Conservation (phyloP, 2,888 invertebrate genomes). For the Hanleya hanleyi region DNA sequence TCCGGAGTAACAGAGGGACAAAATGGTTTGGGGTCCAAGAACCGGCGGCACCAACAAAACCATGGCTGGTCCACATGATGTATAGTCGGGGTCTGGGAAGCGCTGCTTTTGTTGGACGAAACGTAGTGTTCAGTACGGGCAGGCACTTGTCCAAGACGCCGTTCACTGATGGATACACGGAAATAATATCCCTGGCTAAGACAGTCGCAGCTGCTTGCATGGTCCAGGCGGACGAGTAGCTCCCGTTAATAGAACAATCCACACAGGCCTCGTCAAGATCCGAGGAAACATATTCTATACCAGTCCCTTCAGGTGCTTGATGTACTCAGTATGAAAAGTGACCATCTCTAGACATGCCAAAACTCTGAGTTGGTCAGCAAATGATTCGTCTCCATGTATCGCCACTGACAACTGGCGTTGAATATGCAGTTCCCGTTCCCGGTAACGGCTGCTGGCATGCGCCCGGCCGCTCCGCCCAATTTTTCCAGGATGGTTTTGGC, state of each 20-base stretch:
- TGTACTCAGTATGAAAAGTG: not conserved
- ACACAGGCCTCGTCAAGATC: not conserved
- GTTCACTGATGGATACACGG: not conserved
- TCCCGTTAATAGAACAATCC: not conserved
- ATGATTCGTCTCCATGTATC: not conserved
- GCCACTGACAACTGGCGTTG: not conserved
- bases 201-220: not conserved
- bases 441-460: not conserved
- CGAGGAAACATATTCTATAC: not conserved
- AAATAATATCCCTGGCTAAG: not conserved
- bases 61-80: too few species aligned
- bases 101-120: not conserved
- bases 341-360: not conserved
- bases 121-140: not conserved
- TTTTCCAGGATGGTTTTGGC: not conserved
- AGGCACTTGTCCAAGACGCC: not conserved
- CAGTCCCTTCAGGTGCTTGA: not conserved
- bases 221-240: not conserved
- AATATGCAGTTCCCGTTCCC: not conserved
- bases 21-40: not conserved
- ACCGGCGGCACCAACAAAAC: not conserved
- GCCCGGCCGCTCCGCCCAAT: not conserved
- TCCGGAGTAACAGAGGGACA: not conserved
- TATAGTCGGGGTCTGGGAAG: too few species aligned
- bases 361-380: not conserved